Percentiles rank a stretch among this genome's conserved stretches.
These are phyloP conservation scores for Branchinecta lindahli DNA, from an alignment of 1,140 invertebrate genomes.

Conservation along the genomic window DNA sequence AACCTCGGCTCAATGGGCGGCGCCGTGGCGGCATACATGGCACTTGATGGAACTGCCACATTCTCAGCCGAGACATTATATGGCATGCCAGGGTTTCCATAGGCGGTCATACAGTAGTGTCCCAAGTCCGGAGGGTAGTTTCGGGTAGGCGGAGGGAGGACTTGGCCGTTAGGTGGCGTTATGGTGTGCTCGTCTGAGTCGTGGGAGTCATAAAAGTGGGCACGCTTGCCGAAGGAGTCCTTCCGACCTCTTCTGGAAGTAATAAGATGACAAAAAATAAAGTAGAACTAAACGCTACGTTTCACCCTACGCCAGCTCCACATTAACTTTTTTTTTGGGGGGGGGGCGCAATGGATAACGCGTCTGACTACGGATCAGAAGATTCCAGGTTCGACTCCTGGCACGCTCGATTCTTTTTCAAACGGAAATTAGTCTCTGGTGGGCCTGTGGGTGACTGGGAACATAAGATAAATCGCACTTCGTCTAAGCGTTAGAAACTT, in stretches of 20 bases:
- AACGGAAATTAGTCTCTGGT: too few species aligned
- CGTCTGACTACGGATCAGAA: too few species aligned
- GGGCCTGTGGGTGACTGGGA: too few species aligned
- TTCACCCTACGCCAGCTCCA: too few species aligned
- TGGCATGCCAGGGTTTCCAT: not conserved
- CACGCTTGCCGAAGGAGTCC: not conserved
- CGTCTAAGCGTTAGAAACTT: conserved; percentile 1
- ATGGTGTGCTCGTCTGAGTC: not conserved
- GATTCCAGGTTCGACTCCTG: conserved; percentile 12
- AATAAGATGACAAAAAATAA: not conserved
- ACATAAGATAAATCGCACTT: too few species aligned
- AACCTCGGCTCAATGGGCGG: not conserved
- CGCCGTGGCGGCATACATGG: not conserved
- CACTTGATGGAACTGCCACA: not conserved
- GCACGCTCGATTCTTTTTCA: too few species aligned
- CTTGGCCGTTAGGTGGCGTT: not conserved
- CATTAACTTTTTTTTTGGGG: too few species aligned
- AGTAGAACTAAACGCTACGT: too few species aligned
- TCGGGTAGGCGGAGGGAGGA: not conserved
- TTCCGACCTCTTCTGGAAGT: not conserved
- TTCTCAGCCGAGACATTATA: not conserved
- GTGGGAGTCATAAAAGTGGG: not conserved
- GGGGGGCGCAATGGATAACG: too few species aligned
- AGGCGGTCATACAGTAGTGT: not conserved
- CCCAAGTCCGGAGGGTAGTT: not conserved